Percentiles rank a stretch among this genome's conserved stretches.
phyloP scores from a whole-genome alignment of 2,113 vertebrate species.

The Galemys pyrenaicus region DNA sequence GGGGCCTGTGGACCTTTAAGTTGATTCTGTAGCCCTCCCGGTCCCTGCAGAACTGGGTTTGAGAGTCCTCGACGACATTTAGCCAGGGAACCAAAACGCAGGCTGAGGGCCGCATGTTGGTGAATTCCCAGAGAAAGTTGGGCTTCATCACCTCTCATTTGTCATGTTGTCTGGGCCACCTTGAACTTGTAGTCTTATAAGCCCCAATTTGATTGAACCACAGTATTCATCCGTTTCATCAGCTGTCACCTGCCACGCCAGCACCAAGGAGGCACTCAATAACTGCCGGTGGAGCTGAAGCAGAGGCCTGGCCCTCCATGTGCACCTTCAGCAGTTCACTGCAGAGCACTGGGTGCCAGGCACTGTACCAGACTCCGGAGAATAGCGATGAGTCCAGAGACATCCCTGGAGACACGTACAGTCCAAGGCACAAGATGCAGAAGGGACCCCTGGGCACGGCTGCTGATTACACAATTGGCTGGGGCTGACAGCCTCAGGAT shows the following conservation, averaged over 20 bases:
- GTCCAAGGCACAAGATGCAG: neutral
- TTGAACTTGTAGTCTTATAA: neutral
- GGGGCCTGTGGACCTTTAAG: neutral
- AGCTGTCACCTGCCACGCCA: neutral
- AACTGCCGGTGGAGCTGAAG: neutral
- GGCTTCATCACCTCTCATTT: neutral
- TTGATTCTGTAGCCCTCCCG: accelerated
- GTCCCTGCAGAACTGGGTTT: neutral
- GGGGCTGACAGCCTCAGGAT: conserved; percentile 36
- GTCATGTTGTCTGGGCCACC: neutral
- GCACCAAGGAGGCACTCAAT: neutral
- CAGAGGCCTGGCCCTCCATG: accelerated
- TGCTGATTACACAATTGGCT: neutral
- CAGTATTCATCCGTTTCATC: accelerated
- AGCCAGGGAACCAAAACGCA: neutral
- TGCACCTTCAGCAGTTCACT: accelerated
- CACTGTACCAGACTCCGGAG: neutral
- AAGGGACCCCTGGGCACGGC: neutral
- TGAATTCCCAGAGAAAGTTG: neutral
- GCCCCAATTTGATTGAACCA: neutral
- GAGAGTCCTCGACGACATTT: neutral
- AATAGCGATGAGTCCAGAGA: too few relatives aligned
- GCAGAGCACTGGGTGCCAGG: neutral
- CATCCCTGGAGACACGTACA: neutral
- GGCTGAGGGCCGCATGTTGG: neutral